Evolutionary conservation across 2,888 invertebrate genomes (phyloP), one percentile per base, ranked within the genome.

Genomic region (Oxystoma pomonae): DNA sequence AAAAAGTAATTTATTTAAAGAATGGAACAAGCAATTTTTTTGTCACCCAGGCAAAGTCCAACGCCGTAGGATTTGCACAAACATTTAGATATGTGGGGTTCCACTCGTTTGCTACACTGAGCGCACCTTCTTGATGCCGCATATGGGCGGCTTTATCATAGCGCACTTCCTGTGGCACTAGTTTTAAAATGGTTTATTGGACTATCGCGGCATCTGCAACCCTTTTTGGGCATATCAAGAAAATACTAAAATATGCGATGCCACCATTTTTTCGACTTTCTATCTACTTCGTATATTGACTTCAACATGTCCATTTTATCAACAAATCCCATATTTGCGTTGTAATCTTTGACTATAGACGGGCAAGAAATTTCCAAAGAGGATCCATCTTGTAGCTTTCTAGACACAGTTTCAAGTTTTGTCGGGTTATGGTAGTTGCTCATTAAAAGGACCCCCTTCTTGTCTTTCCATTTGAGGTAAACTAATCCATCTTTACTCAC

Each of bases 241-340:
- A 75, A 71, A 65, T 73, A 68, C 62, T 67, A 65, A 51, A 66
- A 61, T 51, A 63, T 65, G 53, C 59, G n/a, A 35, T 67, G 65
- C 64, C 74, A 76, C 75, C 74, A 75, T 70, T 76, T 76, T 63
- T 68, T 70, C 18, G 69, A 70, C 66, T 75, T 76, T 53, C 73
- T 58, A 59, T 75, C 68, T 20, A 72, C 67, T 59, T 73, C 72
- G 65, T 76, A 76, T n/a, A 63, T 53, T 16, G 67, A 62, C 67
- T 72, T 72, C 16, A 71, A 57, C 71, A 69, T 70, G 59, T 77
- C 74, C 22, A 69, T 65, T 65, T 74, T 72, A 67, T 77, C 75
- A 3, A 76, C 74, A 63, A 65, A 70, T 17, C 72, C 72, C 75
- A 76, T 76, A 65, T 74, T 64, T n/a, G 22, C 62, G 63, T 72